phyloP scores from a whole-genome alignment of 2,888 invertebrate genomes.

The Myopa testacea region DNA sequence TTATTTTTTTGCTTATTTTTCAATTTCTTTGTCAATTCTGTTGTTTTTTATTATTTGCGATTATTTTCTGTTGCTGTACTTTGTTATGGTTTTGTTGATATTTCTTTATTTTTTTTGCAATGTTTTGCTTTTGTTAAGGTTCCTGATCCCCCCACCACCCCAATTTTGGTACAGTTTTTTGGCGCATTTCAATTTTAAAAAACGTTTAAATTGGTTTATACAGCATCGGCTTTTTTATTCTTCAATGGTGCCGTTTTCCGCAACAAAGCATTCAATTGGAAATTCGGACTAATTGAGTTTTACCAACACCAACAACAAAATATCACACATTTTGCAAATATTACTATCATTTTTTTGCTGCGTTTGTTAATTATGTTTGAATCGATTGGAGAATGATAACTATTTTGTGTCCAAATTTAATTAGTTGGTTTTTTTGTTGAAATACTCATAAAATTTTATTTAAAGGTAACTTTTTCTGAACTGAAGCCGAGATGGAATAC shows the following conservation, averaged over 20 bases:
- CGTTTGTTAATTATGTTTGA: slow-evolving; percentile 14
- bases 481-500: too few species aligned
- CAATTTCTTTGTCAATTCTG: not conserved
- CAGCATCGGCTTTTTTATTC: slow-evolving; percentile 6
- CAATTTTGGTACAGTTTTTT: not conserved
- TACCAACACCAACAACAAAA: not conserved
- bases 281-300: slow-evolving; percentile 44
- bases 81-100: not conserved
- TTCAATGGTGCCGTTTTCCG: not conserved
- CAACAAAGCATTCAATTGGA: slow-evolving; percentile 42
- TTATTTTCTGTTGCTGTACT: not conserved
- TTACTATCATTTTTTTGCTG: slow-evolving; percentile 18
- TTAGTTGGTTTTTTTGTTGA: slow-evolving; percentile 14
- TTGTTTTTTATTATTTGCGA: not conserved
- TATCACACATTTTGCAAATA: not conserved
- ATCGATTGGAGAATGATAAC: slow-evolving; percentile 21
- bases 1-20: not conserved
- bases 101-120: not conserved
- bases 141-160: too few species aligned
- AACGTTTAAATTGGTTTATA: slow-evolving; percentile 25
- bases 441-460: too few species aligned
- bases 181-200: slow-evolving; percentile 11
- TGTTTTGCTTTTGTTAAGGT: not conserved
- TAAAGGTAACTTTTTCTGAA: too few species aligned
- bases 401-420: not conserved